Percentiles rank a stretch among this genome's conserved stretches.
Evolutionary conservation across 35 echinoderm and acorn worm species (phyloP).

Genomic region (Hemicentrotus pulcherrimus): DNA sequence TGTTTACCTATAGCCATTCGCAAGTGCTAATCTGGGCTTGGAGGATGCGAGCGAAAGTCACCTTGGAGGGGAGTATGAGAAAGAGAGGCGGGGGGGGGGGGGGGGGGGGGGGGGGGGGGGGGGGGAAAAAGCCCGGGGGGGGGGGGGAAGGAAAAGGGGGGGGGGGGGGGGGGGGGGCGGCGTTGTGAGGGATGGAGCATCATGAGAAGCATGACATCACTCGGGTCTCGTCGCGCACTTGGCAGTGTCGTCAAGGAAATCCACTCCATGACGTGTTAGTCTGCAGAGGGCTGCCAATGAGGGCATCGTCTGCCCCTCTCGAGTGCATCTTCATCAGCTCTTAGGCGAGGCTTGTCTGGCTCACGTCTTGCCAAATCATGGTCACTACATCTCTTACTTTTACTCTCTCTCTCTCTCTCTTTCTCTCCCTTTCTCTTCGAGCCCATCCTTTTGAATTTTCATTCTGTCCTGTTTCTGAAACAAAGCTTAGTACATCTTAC

Average conservation of each 20-base stretch:
- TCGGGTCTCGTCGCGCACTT: not conserved
- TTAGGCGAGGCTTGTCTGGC: not conserved
- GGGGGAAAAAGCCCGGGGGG: too few relatives aligned
- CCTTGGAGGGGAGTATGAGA: not conserved
- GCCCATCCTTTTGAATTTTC: not conserved
- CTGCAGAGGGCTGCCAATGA: not conserved
- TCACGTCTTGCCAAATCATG: conserved; percentile 9
- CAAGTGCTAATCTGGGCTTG: conserved; percentile 2
- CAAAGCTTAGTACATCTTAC: too few relatives aligned
- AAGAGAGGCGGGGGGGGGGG: not conserved
- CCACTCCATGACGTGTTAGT: conserved; percentile 26
- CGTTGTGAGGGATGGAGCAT: not conserved
- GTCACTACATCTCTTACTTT: not conserved
- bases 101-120: not conserved
- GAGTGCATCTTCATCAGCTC: not conserved
- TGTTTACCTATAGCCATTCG: not conserved
- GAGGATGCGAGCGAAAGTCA: conserved; percentile 19
- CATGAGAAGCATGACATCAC: conserved; percentile 23
- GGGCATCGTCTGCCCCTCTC: not conserved
- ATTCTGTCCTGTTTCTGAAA: not conserved
- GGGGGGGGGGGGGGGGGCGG: not conserved
- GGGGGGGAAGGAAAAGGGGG: not conserved
- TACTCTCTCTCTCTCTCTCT: not conserved
- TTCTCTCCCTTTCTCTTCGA: not conserved
- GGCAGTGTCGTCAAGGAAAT: conserved; percentile 43